Conservation (phyloP, 2,113 vertebrate genomes). For the Callopanchax toddi region DNA sequence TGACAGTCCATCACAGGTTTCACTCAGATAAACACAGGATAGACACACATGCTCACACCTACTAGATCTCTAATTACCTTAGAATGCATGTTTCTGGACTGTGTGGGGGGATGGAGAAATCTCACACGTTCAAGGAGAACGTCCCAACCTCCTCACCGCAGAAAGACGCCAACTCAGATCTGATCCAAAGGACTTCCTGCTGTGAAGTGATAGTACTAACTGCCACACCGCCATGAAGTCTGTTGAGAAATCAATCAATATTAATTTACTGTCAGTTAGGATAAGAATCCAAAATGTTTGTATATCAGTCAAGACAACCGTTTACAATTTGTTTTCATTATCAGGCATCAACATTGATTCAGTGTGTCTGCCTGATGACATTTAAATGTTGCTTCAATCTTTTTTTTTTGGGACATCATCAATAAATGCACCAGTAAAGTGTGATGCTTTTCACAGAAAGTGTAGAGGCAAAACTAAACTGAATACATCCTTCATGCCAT, state of each 20-base stretch:
- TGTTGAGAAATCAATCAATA: not conserved
- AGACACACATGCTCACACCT: too few relatives aligned
- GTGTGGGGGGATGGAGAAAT: not conserved
- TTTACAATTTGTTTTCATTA: conserved; percentile 1
- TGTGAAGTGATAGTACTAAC: too few relatives aligned
- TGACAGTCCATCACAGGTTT: not conserved
- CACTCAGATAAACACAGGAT: too few relatives aligned
- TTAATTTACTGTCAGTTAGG: not conserved
- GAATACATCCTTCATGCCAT: too few relatives aligned
- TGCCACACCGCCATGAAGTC: not conserved
- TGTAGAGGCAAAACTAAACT: too few relatives aligned
- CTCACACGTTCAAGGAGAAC: not conserved
- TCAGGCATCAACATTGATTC: not conserved
- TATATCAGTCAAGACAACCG: not conserved
- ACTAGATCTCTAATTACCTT: not conserved
- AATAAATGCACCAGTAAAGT: not conserved
- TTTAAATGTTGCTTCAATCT: not conserved
- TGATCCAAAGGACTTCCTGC: not conserved
- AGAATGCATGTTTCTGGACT: not conserved
- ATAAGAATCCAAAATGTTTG: not conserved
- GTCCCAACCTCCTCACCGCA: not conserved
- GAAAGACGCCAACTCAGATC: not conserved
- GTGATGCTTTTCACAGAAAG: not conserved
- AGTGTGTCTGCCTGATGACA: not conserved
- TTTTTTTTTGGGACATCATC: not conserved